Conservation (phyloP, 2,113 vertebrate genomes). For the Anguilla rostrata region DNA sequence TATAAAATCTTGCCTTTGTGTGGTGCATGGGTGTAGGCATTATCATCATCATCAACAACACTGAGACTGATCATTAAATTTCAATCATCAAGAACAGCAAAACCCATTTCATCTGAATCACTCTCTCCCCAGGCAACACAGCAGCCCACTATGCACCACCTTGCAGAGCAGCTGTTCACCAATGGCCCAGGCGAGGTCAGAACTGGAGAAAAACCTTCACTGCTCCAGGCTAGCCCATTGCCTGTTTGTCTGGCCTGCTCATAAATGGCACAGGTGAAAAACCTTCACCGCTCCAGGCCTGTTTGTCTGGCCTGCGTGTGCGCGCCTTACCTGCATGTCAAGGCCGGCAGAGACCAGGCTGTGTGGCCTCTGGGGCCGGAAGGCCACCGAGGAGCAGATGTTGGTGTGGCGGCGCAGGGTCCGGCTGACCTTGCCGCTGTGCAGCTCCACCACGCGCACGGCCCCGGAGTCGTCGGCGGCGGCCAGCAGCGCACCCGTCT, state of each 20-base stretch:
- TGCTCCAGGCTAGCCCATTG: not conserved
- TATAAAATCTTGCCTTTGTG: no score
- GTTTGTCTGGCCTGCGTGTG: not conserved
- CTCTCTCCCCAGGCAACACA: not conserved
- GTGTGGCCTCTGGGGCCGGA: conserved; percentile 86
- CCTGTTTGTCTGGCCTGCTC: not conserved
- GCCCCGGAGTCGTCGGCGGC: conserved; percentile 86
- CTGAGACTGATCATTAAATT: no score
- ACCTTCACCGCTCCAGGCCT: not conserved
- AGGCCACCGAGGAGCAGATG: conserved; percentile 90
- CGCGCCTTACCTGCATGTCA: conserved; percentile 88
- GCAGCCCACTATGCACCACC: no score
- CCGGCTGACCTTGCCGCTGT: conserved; percentile 78
- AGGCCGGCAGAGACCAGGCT: conserved; percentile 91
- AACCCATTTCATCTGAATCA: not conserved
- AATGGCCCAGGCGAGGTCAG: no score
- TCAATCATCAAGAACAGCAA: no score
- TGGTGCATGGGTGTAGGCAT: no score
- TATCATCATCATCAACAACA: no score
- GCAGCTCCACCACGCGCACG: conserved; percentile 83
- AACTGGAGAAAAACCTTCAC: not conserved
- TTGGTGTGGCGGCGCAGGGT: conserved; percentile 88
- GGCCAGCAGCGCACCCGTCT: conserved; percentile 75
- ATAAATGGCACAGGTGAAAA: not conserved
- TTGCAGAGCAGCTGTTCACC: not conserved